Evolutionary conservation across 2,113 vertebrate genomes (phyloP).

Genomic region (Chaenogobius annularis): DNA sequence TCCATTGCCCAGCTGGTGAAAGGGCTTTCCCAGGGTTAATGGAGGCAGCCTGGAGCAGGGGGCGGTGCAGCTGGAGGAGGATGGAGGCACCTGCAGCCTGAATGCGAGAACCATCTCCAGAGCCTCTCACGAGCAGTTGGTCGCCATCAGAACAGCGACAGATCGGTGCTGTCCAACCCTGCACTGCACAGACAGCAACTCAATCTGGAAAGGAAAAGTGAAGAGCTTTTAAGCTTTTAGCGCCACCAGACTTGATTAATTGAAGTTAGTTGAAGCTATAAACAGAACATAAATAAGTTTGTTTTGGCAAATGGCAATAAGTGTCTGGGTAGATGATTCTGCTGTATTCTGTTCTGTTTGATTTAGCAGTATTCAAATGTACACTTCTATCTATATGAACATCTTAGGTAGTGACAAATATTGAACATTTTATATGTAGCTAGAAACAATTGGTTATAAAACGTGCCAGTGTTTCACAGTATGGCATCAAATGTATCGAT

Average conservation of each 20-base stretch:
- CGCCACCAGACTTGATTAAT: not conserved
- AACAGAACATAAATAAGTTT: not conserved
- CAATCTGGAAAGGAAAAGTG: conserved; percentile 30
- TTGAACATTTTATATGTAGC: too few species aligned
- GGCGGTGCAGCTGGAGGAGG: conserved; percentile 24
- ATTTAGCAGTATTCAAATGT: not conserved
- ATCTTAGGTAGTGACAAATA: too few species aligned
- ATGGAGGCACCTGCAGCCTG: conserved; percentile 52
- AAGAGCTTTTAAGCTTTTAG: not conserved
- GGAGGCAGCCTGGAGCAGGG: conserved; percentile 30
- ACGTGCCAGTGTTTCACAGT: too few species aligned
- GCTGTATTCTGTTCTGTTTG: not conserved
- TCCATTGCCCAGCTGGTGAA: conserved; percentile 21
- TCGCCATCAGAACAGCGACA: conserved; percentile 53
- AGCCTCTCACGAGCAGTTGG: conserved; percentile 48
- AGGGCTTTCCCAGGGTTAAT: conserved; percentile 28
- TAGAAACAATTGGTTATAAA: too few species aligned
- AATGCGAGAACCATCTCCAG: conserved; percentile 55
- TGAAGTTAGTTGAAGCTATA: not conserved
- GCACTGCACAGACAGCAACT: conserved; percentile 51
- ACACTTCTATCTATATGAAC: too few species aligned
- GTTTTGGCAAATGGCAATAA: not conserved
- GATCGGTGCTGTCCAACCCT: conserved; percentile 56
- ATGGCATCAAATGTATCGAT: too few species aligned
- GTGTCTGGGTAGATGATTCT: not conserved